Conservation (phyloP, 2,888 invertebrate species). For the Sarcophaga caerulescens region DNA sequence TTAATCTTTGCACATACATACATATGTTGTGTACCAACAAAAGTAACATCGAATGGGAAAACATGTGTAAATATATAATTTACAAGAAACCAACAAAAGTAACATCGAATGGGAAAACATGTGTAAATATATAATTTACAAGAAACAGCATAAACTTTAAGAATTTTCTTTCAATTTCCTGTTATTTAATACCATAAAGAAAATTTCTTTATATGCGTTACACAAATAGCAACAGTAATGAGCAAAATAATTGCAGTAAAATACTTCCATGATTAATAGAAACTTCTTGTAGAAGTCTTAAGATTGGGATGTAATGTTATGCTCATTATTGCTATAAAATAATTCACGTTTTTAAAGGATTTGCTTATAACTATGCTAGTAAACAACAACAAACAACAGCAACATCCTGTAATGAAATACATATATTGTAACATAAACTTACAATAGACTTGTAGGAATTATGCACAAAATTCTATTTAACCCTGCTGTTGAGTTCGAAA, state of each 20-base stretch:
- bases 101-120: slow-evolving; percentile 20
- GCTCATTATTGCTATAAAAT: not conserved
- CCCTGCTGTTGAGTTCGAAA: not conserved
- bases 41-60: not conserved
- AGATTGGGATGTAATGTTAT: too few species aligned
- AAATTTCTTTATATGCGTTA: not conserved
- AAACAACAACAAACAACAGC: not conserved
- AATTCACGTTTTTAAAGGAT: not conserved
- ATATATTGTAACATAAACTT: slow-evolving; percentile 14
- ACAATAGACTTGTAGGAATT: not conserved
- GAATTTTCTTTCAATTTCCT: slow-evolving; percentile 56
- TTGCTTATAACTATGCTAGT: not conserved
- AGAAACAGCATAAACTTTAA: slow-evolving; percentile 36
- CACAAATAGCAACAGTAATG: not conserved
- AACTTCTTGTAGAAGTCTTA: too few species aligned
- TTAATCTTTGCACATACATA: slow-evolving; percentile 36
- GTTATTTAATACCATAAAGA: slow-evolving; percentile 28
- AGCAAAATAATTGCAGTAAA: not conserved
- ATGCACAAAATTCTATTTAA: not conserved
- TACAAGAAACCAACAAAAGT: slow-evolving; percentile 39
- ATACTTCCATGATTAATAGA: too few species aligned
- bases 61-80: slow-evolving; percentile 40
- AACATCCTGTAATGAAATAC: slow-evolving; percentile 33
- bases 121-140: slow-evolving; percentile 35
- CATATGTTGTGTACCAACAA: slow-evolving; percentile 11